These are phyloP conservation scores for Silurus meridionalis DNA, from an alignment of 2,113 vertebrate genomes.

Conservation along the genomic window DNA sequence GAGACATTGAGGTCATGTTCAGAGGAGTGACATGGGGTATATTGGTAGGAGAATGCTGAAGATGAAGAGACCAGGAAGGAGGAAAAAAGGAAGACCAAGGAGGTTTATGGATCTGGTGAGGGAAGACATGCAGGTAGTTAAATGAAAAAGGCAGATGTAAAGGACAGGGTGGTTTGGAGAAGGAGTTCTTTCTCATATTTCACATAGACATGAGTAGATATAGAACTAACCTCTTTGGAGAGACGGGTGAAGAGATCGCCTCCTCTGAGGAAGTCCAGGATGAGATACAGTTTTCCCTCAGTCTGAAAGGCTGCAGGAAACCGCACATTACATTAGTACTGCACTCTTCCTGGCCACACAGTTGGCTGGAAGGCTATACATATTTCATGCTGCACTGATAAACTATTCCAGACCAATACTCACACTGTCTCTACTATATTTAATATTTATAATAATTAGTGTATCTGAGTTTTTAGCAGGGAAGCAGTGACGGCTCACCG, in stretches of 20 bases:
- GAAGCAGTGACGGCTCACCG: constrained; percentile 70
- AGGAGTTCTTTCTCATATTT: no score
- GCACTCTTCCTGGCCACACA: constrained; percentile 11
- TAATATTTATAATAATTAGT: neutral
- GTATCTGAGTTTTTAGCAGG: neutral
- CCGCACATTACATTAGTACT: constrained; percentile 25
- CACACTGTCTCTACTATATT: neutral
- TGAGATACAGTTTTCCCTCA: constrained; percentile 95
- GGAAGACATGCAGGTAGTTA: no score
- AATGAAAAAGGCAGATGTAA: no score
- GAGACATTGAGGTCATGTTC: no score
- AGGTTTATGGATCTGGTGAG: no score
- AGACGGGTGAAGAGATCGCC: constrained; percentile 96
- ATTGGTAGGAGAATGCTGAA: no score
- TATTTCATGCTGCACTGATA: neutral
- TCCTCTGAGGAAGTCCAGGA: constrained; percentile 93
- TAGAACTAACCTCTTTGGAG: constrained; percentile 87
- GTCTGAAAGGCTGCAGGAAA: constrained; percentile 88
- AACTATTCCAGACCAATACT: neutral
- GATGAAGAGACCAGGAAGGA: no score
- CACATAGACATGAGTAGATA: neutral
- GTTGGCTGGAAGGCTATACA: neutral
- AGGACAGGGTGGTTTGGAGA: no score
- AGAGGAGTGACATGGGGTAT: no score
- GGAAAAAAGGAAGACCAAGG: no score